Conservation (phyloP, 1,140 invertebrate genomes). For the Ceratina australensis region DNA sequence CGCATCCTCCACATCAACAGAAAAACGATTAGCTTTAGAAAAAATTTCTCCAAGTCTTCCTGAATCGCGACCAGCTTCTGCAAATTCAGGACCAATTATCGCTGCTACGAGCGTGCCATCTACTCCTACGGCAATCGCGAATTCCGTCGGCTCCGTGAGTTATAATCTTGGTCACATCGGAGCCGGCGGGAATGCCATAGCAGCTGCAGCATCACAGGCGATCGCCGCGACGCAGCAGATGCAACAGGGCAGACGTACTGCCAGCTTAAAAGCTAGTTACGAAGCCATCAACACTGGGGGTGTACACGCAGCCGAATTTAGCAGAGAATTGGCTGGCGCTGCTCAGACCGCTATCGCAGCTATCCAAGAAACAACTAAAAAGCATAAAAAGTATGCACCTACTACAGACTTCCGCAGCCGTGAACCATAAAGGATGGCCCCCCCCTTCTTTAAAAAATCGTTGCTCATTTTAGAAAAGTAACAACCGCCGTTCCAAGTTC, state of each 20-base stretch:
- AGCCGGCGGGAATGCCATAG: constrained; percentile 92
- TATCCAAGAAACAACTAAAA: constrained; percentile 84
- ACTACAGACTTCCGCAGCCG: not conserved
- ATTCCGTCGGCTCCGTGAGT: constrained; percentile 78
- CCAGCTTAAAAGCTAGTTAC: constrained; percentile 96
- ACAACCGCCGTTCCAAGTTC: constrained; percentile 73
- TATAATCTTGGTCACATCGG: constrained; percentile 87
- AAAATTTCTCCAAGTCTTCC: constrained; percentile 73
- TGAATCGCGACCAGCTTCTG: constrained; percentile 74
- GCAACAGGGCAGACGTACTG: constrained; percentile 95
- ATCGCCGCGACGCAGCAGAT: constrained; percentile 98
- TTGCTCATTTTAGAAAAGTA: constrained; percentile 72
- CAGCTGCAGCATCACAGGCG: constrained; percentile 96
- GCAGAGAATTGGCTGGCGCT: constrained; percentile 86
- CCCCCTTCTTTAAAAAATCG: not conserved
- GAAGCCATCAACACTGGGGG: constrained; percentile 89
- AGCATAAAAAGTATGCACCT: constrained; percentile 83
- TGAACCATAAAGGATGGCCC: not conserved
- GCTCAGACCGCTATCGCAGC: constrained; percentile 89
- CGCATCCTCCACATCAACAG: constrained; percentile 75
- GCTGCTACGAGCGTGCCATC: constrained; percentile 66
- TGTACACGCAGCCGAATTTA: constrained; percentile 79
- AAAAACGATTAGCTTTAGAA: constrained; percentile 75
- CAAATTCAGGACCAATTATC: constrained; percentile 76
- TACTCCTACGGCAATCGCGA: constrained; percentile 71